These are phyloP conservation scores for Protosalanx chinensis DNA, from an alignment of 2,797 vertebrate genomes.

Conservation along the genomic window DNA sequence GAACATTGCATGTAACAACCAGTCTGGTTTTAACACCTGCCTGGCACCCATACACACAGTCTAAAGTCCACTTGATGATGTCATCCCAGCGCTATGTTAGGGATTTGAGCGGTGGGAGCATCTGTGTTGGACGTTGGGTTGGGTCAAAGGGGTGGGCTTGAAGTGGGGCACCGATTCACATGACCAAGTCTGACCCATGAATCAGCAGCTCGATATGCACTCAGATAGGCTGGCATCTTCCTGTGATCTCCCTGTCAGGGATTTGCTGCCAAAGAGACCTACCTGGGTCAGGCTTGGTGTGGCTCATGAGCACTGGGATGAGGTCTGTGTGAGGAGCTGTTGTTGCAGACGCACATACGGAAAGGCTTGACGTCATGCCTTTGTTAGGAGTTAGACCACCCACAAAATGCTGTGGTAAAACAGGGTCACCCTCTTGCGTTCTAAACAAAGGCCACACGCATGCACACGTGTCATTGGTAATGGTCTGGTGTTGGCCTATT, in stretches of 20 bases:
- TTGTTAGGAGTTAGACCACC: constrained; percentile 42
- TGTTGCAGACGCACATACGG: constrained; percentile 37
- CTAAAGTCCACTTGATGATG: constrained; percentile 23
- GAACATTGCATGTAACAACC: not conserved
- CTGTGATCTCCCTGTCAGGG: constrained; percentile 49
- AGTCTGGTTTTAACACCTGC: not conserved
- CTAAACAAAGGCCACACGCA: constrained; percentile 41
- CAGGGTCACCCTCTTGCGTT: constrained; percentile 13
- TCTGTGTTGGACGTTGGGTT: constrained; percentile 19
- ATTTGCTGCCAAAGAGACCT: not conserved
- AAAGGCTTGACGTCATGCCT: constrained; percentile 46
- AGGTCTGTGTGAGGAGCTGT: constrained; percentile 41
- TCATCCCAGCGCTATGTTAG: constrained; percentile 25
- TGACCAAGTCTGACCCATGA: constrained; percentile 48
- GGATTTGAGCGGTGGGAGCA: constrained; percentile 15
- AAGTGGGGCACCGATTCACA: constrained; percentile 41
- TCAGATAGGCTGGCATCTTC: constrained; percentile 35
- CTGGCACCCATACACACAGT: not conserved
- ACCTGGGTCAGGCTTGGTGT: not conserved
- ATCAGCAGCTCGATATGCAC: constrained; percentile 36
- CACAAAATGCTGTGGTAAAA: constrained; percentile 32
- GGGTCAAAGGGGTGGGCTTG: constrained; percentile 17
- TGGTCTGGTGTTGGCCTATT: constrained; percentile 31
- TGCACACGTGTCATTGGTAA: not conserved
- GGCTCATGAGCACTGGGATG: not conserved